phyloP scores from a whole-genome alignment of 2,888 invertebrate genomes.

The Nowickia ferox region DNA sequence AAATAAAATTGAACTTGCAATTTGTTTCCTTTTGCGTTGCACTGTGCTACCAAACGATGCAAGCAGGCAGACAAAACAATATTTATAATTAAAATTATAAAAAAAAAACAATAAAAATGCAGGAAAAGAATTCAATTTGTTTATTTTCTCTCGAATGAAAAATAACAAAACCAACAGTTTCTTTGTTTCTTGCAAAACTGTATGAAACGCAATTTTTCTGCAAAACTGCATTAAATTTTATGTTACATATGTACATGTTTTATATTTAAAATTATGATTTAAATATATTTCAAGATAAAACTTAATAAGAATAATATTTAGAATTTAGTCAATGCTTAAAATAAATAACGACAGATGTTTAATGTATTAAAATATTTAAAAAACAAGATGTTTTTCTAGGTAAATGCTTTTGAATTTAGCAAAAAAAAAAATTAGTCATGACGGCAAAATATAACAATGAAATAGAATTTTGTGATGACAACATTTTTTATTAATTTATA shows the following conservation, averaged over 20 bases:
- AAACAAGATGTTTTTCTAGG: not conserved
- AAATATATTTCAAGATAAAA: conserved; percentile 16
- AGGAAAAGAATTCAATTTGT: conserved; percentile 52
- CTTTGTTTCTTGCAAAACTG: conserved; percentile 49
- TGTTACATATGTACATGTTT: conserved; percentile 30
- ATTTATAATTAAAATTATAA: conserved; percentile 53
- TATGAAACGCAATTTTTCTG: conserved; percentile 54
- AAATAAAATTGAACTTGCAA: conserved; percentile 61
- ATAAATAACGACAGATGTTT: not conserved
- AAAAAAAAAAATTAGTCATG: conserved; percentile 54
- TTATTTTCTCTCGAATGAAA: conserved; percentile 47
- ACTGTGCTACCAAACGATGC: conserved; percentile 12
- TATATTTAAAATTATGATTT: conserved; percentile 58
- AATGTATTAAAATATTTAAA: no score
- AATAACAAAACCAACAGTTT: conserved; percentile 40
- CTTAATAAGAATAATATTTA: not conserved
- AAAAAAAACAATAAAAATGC: not conserved
- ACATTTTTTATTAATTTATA: conserved; percentile 41
- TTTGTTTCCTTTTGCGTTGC: conserved; percentile 36
- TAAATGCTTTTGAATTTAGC: conserved; percentile 22
- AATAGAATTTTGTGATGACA: conserved; percentile 57
- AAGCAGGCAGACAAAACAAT: conserved; percentile 42
- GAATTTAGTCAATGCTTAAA: not conserved
- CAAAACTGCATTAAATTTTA: conserved; percentile 37
- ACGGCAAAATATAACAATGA: conserved; percentile 38